Base-by-base conservation (phyloP, 2,888 invertebrate genomes). In the Anthrax anthrax region DNA sequence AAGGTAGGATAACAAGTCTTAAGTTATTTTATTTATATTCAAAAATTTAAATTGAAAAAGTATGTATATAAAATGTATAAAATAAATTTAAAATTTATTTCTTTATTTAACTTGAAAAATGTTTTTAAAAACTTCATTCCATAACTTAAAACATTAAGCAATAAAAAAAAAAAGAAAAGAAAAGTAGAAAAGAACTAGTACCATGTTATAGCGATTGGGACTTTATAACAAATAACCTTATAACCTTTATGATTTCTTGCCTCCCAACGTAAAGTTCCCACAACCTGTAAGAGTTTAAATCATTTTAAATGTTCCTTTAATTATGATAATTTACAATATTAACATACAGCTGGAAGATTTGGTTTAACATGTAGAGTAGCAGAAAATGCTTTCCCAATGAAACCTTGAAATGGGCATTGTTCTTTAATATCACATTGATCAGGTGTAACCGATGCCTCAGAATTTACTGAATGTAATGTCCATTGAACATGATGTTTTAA, bases 251-350 rank as follows among this genome's bases (percentile, higher is more conserved):
- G 55, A 50, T 64, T 56, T 23, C 55, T 55, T 16, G 63, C 61
- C 49, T 62, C 60, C 65, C 65, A 65, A n/a, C 57, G 42, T 61
- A 65, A 63, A 12, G 52, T 57, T 36, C 66, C 65, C 13, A 48
- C 54, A 52, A 60, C 57, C 65, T 32, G 3, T 12, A 32, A 32
- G 3, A n/a, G n/a, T n/a, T n/a, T n/a, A n/a, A n/a, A n/a, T n/a
- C n/a, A n/a, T n/a, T n/a, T n/a, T n/a, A n/a, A n/a, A n/a, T n/a
- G n/a, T n/a, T n/a, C n/a, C n/a, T n/a, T n/a, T n/a, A n/a, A n/a
- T n/a, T n/a, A 12, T 32, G 9, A 12, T 4, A 32, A 12, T 12
- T 12, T 32, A 12, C n/a, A n/a, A n/a, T 32, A 12, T 32, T 12
- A 3, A 56, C 60, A 51, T 56, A 65, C 65, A 56, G 59, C 57